phyloP scores from a whole-genome alignment of 2,113 vertebrate species.

The Apodemus speciosus region DNA sequence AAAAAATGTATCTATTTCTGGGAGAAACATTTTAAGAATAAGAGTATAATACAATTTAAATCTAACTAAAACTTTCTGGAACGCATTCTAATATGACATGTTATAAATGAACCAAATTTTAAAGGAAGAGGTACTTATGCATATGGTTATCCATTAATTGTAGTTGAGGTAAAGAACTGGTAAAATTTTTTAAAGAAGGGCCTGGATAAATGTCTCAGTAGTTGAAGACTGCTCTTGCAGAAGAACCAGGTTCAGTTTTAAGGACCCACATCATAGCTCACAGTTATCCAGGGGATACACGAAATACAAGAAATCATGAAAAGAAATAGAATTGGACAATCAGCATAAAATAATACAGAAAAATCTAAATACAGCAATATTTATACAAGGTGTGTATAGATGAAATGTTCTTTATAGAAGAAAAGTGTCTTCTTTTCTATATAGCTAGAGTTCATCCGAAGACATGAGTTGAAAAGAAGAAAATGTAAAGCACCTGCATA shows the following conservation, averaged over 20 bases:
- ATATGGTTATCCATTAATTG: background rate
- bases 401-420: no score
- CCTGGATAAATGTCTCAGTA: background rate
- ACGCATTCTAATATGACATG: background rate
- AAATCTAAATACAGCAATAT: no score
- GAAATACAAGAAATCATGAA: background rate
- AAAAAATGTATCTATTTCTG: background rate
- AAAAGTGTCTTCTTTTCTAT: no score
- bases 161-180: background rate
- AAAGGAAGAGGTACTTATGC: background rate
- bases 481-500: no score
- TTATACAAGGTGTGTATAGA: no score
- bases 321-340: background rate
- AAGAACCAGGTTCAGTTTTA: background rate
- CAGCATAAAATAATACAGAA: background rate
- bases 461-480: no score
- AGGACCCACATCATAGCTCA: background rate
- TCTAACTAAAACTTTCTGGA: background rate
- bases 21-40: slow-evolving; percentile 28
- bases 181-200: background rate
- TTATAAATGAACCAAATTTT: background rate
- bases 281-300: background rate
- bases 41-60: background rate
- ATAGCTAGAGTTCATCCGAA: no score
- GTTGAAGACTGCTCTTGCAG: background rate